These are phyloP conservation scores for Psephotus haematonotus DNA, from an alignment of 2,113 vertebrate species.

Conservation along the genomic window DNA sequence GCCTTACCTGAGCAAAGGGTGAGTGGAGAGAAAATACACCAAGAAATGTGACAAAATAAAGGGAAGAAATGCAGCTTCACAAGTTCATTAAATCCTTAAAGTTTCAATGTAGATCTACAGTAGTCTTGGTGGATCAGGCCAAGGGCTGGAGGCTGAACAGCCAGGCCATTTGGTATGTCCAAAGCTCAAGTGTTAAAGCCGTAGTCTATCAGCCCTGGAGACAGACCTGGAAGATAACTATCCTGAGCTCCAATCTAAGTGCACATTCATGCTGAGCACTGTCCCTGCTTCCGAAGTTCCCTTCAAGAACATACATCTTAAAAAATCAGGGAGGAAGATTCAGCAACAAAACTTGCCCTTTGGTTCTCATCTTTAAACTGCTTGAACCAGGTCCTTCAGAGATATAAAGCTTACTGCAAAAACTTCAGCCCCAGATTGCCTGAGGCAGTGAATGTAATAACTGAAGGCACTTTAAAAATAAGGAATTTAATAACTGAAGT, in stretches of 20 bases:
- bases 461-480: not conserved
- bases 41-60: not conserved
- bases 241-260: not conserved
- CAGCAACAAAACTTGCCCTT: not conserved
- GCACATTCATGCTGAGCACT: not conserved
- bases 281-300: not conserved
- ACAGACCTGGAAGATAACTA: not conserved
- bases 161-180: not conserved
- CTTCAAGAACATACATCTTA: not conserved
- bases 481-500: not conserved
- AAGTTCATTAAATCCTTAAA: not conserved
- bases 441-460: not conserved
- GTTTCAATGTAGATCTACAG: not conserved
- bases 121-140: not conserved
- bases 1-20: not conserved
- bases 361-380: not conserved
- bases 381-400: not conserved
- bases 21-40: not conserved
- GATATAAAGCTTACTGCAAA: not conserved
- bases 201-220: not conserved
- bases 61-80: not conserved
- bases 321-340: not conserved
- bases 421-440: not conserved
- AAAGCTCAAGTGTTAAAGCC: not conserved
- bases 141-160: not conserved